Base-by-base conservation (phyloP, 2,888 invertebrate genomes). In the Eilema griseolum region DNA sequence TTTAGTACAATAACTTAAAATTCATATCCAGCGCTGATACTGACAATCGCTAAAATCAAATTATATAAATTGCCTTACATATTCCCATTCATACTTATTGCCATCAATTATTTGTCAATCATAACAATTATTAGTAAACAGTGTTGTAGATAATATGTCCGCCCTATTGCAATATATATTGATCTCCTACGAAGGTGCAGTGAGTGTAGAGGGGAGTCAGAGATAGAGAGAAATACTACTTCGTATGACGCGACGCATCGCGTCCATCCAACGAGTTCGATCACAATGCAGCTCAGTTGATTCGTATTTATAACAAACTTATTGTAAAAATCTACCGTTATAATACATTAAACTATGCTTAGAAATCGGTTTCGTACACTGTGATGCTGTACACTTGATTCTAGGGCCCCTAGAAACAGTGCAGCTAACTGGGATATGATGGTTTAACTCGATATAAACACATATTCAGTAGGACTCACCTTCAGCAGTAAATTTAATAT, bases 241-340 rank as follows among this genome's bases (percentile, higher is more conserved):
- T 80, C 80, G 81, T 78, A 76, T 84, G 79, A 83, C 82, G 79
- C 75, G 73, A 72, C 69, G 72, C 76, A 65, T 72, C 83, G 83
- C 85, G 78, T 78, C 81, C 84, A 83, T 84, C 87, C 84, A 89
- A 91, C 87, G 88, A 89, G 85, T 88, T 93, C 89, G 85, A 95
- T 95, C 95, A 94, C 95, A 95, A 94, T 95, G 92, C 90, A 95
- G 95, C 95, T 95, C 93, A 93, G 93, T 93, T 95, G 94, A 95
- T 93, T 93, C 90, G 85, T 82, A 80, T 78, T 91, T 90, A 91
- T 90, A 88, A 88, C 89, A 90, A 92, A 94, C 92, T 93, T 93
- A 94, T 90, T 92, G 90, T 94, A 94, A 92, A 90, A 93, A 91
- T 90, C 91, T 92, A 91, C 88, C 83, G 83, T 90, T 89, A 89